phyloP scores from a whole-genome alignment of 35 echinoderm and acorn worm genomes.

The Lytechinus pictus region DNA sequence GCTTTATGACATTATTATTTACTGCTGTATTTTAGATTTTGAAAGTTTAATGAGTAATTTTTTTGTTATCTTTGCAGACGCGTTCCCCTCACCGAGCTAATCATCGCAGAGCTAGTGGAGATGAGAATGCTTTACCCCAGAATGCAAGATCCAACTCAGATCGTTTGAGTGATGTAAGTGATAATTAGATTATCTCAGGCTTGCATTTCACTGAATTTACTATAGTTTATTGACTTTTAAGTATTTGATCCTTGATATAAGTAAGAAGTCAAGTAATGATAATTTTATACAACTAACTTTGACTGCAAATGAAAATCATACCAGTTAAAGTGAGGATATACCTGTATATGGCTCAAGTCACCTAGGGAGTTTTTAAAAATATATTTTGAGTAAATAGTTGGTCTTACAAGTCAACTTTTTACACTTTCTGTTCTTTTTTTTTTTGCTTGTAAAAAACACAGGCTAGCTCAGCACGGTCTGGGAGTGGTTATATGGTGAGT shows the following conservation, averaged over 20 bases:
- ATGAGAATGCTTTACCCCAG: constrained; percentile 52
- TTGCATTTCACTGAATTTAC: too few species aligned
- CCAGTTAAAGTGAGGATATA: too few species aligned
- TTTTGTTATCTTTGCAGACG: not conserved
- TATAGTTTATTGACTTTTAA: too few species aligned
- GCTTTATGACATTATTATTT: not conserved
- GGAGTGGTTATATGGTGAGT: constrained; percentile 67
- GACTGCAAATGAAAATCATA: too few species aligned
- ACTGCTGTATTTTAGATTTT: not conserved
- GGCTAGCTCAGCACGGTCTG: constrained; percentile 64
- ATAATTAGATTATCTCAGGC: too few species aligned
- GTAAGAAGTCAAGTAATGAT: too few species aligned
- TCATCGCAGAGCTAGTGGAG: constrained; percentile 49
- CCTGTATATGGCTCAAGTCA: too few species aligned
- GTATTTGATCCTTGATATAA: too few species aligned
- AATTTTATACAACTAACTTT: too few species aligned
- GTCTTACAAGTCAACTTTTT: not conserved
- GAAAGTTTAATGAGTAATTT: not conserved
- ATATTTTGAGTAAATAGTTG: too few species aligned
- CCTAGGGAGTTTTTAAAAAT: too few species aligned
- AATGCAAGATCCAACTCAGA: constrained; percentile 53
- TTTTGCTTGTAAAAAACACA: constrained; percentile 14
- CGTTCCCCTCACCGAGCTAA: constrained; percentile 50
- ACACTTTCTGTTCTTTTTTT: not conserved
- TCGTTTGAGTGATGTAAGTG: constrained; percentile 61